Base-by-base conservation (phyloP, 2,888 invertebrate genomes). In the Phanerotoma sp. region DNA sequence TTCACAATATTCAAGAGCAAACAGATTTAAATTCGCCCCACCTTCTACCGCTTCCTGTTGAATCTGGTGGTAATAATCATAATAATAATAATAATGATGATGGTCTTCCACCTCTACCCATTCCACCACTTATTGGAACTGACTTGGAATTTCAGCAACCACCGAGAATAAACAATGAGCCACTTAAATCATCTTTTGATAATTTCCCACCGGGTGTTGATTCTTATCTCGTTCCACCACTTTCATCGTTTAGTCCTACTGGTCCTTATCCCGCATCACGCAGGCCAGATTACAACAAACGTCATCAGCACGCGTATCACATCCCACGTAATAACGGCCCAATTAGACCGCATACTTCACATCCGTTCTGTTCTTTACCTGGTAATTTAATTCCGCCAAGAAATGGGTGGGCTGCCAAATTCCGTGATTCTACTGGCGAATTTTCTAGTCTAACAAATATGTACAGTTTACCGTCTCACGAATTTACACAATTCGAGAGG, bases 321-420 rank as follows among this genome's bases (percentile, higher is more conserved):
- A 40, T 55, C 22, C 51, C 57, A 7, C 62, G 64, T 45, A 59
- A 52, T 47, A 65, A 65, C 35, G 63, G 65, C 37, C 53, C 56
- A 18, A 47, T 51, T 13, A 47, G 46, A n/a, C 25, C 54, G 10
- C 22, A 45, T 56, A 13, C 60, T 54, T 38, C 58, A 59, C 13
- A 13, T 44, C 53, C 65, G n/a, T 64, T 68, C 3, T 56, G 64
- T 3, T 41, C 67, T 51, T 52, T 73, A 50, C 57, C 67, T 40
- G 56, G 65, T 49, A 49, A 71, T 62, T 57, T 75, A 22, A 61
- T 67, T 49, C 74, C 72, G 20, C 74, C 71, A 9, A 69, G 69
- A 50, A 72, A 58, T 50, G 71, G 68, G 49, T 71, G 71, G 10
- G 90, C 91, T 0, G 82, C 89, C 5, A 83, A 86, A 61, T 89